phyloP scores from a whole-genome alignment of 2,113 vertebrate species.

The Grammomys surdaster region DNA sequence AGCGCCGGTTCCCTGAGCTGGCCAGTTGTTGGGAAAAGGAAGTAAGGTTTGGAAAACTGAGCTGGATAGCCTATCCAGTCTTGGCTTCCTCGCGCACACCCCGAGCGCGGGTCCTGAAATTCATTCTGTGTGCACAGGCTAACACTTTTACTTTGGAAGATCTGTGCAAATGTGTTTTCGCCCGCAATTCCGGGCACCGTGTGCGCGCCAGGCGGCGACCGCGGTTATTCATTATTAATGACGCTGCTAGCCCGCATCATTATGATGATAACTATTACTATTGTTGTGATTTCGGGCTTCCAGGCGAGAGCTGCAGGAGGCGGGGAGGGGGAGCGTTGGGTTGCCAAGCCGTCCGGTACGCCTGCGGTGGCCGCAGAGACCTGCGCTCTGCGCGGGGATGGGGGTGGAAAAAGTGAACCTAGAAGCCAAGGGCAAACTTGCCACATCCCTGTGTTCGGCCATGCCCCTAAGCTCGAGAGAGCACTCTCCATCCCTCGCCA shows the following conservation, averaged over 20 bases:
- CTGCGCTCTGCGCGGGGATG: conserved; percentile 3
- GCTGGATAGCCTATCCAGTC: conserved; percentile 28
- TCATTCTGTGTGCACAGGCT: conserved; percentile 39
- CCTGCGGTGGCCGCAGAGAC: neutral
- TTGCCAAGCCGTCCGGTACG: neutral
- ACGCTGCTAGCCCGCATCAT: conserved; percentile 78
- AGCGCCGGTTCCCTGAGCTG: neutral
- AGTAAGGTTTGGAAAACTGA: conserved; percentile 42
- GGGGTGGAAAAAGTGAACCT: conserved; percentile 30
- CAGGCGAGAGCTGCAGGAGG: conserved; percentile 59
- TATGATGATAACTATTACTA: conserved; percentile 83
- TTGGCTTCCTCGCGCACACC: neutral
- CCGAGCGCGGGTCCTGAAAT: conserved; percentile 49
- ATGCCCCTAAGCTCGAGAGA: neutral
- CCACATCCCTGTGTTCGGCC: conserved; percentile 24
- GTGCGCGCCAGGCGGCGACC: conserved; percentile 63
- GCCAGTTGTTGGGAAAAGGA: conserved; percentile 20
- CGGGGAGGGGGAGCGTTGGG: conserved; percentile 32
- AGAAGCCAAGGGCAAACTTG: conserved; percentile 66
- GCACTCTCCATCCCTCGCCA: neutral
- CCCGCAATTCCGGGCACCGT: conserved; percentile 53
- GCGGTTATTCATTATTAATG: conserved; percentile 80
- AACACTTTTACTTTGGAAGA: conserved; percentile 68
- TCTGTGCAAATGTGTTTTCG: conserved; percentile 54
- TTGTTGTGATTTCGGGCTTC: conserved; percentile 80